Evolutionary conservation across 2,888 invertebrate species (phyloP), one percentile per base, ranked within the genome.

Genomic region (Bugulina stolonifera): DNA sequence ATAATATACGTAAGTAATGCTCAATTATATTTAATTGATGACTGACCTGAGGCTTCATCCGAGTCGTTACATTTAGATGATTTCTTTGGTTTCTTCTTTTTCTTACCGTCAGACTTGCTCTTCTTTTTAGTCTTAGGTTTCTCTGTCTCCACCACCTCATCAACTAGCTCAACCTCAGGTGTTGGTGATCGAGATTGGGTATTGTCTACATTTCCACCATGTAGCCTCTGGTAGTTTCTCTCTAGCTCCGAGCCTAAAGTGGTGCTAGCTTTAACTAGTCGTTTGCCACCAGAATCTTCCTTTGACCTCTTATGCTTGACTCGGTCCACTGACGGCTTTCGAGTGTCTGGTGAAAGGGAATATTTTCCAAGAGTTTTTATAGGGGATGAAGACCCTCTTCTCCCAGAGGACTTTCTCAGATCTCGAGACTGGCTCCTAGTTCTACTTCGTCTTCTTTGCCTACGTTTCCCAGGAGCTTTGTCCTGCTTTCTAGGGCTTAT

Each of bases 161-260:
- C n/a, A 29, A 10, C 32, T n/a, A 55, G 3, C 22, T 55, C 25
- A 32, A 14, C 32, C 18, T 3, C 10, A 43, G 43, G 43, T 3
- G 43, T 43, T 3, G 43, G 43, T 3, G 43, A 43, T 10, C 23
- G 25, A 5, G n/a, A 22, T 14, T 52, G 14, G 22, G 52, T 10
- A 10, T 14, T 14, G 5, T 5, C 57, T 5, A 14, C 57, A 14
- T 25, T n/a, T 27, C 27, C 64, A 14, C 27, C 64, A 32, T 64
- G 34, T n/a, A 64, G 2, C n/a, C 32, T 27, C 10, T n/a, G 22
- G 32, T 64, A 64, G 64, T 34, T 34, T 32, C 32, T 64, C 34
- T 64, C 64, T 25, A 64, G 10, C 32, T 64, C 64, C 14, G 64
- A 64, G n/a, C 14, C 29, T n/a, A 64, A 32, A 32, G 64, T 64